These are phyloP conservation scores for Drosophila subquinaria DNA, from an alignment of 2,888 invertebrate species.

Conservation along the genomic window DNA sequence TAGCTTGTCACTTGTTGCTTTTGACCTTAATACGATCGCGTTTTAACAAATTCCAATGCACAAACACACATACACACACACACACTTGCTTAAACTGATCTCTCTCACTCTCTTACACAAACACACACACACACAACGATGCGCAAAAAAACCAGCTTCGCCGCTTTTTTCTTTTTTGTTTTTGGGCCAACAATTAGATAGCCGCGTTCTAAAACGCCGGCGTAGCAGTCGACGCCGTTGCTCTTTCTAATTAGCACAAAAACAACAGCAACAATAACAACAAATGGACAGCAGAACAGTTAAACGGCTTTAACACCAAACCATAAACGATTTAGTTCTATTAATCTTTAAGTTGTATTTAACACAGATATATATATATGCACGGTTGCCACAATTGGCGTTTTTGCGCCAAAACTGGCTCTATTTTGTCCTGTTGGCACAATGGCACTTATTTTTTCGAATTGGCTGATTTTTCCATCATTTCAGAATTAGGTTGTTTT, in stretches of 20 bases:
- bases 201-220: conserved; percentile 61
- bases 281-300: conserved; percentile 29
- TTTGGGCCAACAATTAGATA: conserved; percentile 66
- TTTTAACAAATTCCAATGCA: conserved; percentile 76
- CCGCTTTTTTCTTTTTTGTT: conserved; percentile 59
- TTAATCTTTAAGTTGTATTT: conserved; percentile 32
- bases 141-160: conserved; percentile 70
- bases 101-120: conserved; percentile 24
- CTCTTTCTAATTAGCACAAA: conserved; percentile 62
- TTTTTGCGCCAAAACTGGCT: too few relatives aligned
- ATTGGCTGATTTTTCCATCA: too few relatives aligned
- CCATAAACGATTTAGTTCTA: conserved; percentile 22
- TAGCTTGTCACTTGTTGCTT: conserved; percentile 73
- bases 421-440: too few relatives aligned
- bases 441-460: too few relatives aligned
- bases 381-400: too few relatives aligned
- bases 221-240: conserved; percentile 50
- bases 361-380: too few relatives aligned
- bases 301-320: conserved; percentile 32
- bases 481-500: too few relatives aligned
- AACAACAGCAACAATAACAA: conserved; percentile 37
- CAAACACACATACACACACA: conserved; percentile 38
- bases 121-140: conserved; percentile 39
- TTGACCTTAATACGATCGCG: conserved; percentile 70
- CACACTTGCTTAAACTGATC: conserved; percentile 24